Conservation (phyloP, 23 tunicate genomes). For the Oikopleura dioica region DNA sequence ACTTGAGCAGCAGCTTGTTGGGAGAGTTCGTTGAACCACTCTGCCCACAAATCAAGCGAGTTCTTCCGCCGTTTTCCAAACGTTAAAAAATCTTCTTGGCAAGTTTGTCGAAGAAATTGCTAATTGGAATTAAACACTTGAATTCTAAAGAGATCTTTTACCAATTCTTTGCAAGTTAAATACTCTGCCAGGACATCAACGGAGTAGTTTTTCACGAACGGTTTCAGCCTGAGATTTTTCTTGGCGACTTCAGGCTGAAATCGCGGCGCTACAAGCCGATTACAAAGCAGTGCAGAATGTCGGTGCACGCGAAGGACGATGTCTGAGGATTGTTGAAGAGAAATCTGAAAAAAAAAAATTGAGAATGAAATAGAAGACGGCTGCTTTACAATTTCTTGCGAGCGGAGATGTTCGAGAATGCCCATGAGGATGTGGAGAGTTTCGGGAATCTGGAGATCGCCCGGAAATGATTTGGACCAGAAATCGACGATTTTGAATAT, state of each 20-base stretch:
- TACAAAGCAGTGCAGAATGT: neutral
- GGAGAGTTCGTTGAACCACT: neutral
- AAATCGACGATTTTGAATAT: neutral
- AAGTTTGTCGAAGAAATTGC: neutral
- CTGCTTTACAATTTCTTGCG: neutral
- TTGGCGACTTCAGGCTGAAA: neutral
- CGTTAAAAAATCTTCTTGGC: neutral
- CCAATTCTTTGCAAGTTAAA: neutral
- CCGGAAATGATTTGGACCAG: neutral
- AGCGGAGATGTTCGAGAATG: neutral
- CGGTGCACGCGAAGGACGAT: neutral
- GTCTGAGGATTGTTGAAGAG: neutral
- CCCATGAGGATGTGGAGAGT: constrained; percentile 6
- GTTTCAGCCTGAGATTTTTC: neutral
- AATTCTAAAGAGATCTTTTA: too few species aligned
- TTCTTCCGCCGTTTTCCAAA: neutral
- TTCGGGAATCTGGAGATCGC: constrained; percentile 3
- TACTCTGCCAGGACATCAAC: neutral
- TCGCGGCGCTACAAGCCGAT: neutral
- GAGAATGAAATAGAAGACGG: too few species aligned
- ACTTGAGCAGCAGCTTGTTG: neutral
- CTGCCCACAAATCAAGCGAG: constrained; percentile 3
- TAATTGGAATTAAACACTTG: neutral
- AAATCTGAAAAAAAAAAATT: neutral
- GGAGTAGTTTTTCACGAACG: neutral